A percentile compares a stretch with the other conserved stretches of the same genome.
These are phyloP conservation scores for Mesoligia furuncula DNA, from an alignment of 2,888 invertebrate species.

Conservation along the genomic window DNA sequence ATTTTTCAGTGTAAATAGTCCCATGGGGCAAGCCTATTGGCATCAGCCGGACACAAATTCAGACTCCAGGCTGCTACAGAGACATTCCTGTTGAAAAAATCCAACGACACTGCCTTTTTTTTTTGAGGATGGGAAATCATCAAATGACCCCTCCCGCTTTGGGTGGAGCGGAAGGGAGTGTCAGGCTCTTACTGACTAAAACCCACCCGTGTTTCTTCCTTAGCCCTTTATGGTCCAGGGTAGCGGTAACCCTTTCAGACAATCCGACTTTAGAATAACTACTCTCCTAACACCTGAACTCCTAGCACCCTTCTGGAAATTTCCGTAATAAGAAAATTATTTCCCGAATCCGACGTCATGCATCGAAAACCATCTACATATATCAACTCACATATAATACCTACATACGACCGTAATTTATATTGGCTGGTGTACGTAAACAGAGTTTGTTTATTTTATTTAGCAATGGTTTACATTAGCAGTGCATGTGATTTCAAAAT, in stretches of 20 bases:
- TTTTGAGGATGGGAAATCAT: too few species aligned
- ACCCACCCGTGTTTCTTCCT: too few species aligned
- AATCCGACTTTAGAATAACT: too few species aligned
- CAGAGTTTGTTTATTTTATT: constrained; percentile 74
- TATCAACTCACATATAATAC: constrained; percentile 37
- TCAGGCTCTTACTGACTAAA: too few species aligned
- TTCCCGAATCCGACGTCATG: constrained; percentile 35
- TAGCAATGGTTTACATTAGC: constrained; percentile 77
- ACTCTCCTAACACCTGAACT: too few species aligned
- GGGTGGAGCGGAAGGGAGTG: too few species aligned
- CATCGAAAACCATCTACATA: constrained; percentile 41
- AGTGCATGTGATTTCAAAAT: constrained; percentile 76
- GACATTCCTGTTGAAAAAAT: too few species aligned
- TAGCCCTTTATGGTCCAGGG: too few species aligned
- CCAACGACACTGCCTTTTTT: too few species aligned
- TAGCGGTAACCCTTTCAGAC: too few species aligned
- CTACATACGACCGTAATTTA: constrained; percentile 60
- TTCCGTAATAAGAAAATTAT: constrained; percentile 30
- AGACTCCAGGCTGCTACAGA: background rate
- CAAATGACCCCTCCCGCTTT: too few species aligned
- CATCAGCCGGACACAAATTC: background rate
- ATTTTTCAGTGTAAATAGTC: too few species aligned
- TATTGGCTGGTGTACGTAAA: constrained; percentile 70
- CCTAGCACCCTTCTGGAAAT: constrained; percentile 18
- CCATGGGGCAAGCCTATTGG: background rate